Evolutionary conservation across 1,140 invertebrate genomes (phyloP).

Genomic region (Penaeus chinensis): DNA sequence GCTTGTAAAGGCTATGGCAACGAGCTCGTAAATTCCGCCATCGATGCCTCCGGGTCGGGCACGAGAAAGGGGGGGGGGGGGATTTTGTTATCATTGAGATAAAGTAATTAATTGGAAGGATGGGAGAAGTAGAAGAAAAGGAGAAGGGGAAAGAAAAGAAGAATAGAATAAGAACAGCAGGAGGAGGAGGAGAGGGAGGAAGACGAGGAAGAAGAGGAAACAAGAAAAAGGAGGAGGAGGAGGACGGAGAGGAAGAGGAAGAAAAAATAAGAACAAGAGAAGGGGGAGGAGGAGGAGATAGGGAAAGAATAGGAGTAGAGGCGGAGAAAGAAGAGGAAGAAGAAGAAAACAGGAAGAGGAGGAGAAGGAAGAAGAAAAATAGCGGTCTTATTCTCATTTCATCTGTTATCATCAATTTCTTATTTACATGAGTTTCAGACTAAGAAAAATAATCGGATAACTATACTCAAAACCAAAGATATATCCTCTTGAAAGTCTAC

Average conservation of each 20-base stretch:
- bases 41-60: too few species aligned
- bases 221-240: too few species aligned
- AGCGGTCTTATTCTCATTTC: neutral
- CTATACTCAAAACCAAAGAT: too few species aligned
- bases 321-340: conserved; percentile 5
- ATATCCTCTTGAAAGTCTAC: too few species aligned
- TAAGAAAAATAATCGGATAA: too few species aligned
- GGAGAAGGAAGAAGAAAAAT: neutral
- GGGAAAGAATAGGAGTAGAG: neutral
- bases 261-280: neutral
- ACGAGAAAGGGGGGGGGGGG: too few species aligned
- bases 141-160: neutral
- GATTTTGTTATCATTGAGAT: too few species aligned
- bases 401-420: too few species aligned
- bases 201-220: neutral
- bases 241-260: neutral
- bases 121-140: conserved; percentile 9
- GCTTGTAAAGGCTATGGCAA: too few species aligned
- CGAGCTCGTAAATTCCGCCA: too few species aligned
- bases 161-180: neutral
- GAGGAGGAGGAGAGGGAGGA: neutral
- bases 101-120: neutral
- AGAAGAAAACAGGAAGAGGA: neutral
- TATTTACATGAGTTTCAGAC: too few species aligned
- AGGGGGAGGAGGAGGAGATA: neutral